These are phyloP conservation scores for Hystrix cristata DNA, from an alignment of 2,113 vertebrate species.

Conservation along the genomic window DNA sequence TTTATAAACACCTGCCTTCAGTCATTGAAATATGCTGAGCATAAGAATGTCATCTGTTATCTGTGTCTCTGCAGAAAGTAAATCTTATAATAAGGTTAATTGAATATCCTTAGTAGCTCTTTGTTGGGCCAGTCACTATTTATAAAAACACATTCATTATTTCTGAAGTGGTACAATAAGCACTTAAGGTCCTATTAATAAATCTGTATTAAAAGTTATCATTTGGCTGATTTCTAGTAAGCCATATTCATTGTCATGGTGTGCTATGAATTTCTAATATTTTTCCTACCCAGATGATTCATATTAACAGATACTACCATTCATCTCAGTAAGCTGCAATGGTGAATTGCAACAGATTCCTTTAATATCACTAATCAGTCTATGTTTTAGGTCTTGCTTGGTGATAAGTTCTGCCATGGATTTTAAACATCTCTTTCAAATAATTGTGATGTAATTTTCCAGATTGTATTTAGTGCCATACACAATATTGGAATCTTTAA, in stretches of 20 bases:
- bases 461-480: background rate
- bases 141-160: background rate
- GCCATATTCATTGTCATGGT: background rate
- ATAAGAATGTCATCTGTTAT: background rate
- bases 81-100: conserved; percentile 34
- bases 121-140: background rate
- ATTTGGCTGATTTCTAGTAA: background rate
- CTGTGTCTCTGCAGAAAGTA: conserved; percentile 18
- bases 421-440: conserved; percentile 47
- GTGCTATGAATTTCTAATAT: background rate
- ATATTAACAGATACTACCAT: conserved; percentile 42
- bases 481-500: background rate
- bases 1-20: conserved; percentile 32
- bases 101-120: background rate
- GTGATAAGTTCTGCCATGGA: background rate
- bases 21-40: conserved; percentile 1
- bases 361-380: background rate
- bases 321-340: background rate
- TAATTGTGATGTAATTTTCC: background rate
- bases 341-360: background rate
- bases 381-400: conserved; percentile 8
- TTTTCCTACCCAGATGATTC: conserved; percentile 15
- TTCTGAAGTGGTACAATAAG: background rate
- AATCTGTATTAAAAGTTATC: background rate
- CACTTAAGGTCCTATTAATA: background rate